Conservation (phyloP, 2,888 invertebrate genomes). For the Melinaea marsaeus region DNA sequence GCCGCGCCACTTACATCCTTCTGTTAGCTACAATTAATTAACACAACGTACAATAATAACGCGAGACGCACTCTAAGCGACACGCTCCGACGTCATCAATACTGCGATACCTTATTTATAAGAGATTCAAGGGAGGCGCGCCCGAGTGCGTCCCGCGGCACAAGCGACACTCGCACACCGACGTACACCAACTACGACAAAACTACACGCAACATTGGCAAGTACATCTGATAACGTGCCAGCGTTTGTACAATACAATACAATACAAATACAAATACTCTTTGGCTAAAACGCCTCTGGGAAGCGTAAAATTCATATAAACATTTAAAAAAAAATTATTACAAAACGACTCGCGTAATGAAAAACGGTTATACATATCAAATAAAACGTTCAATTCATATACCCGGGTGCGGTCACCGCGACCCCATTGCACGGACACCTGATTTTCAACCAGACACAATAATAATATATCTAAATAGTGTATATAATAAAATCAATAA, state of each 20-base stretch:
- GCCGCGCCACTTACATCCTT: constrained; percentile 33
- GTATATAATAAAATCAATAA: constrained; percentile 3
- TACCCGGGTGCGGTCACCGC: too few species aligned
- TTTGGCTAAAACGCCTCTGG: constrained; percentile 67
- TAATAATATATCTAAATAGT: not conserved
- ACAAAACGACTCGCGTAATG: constrained; percentile 27
- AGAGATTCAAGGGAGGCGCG: constrained; percentile 12
- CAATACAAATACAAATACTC: constrained; percentile 47
- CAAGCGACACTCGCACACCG: constrained; percentile 19
- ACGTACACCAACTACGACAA: constrained; percentile 18
- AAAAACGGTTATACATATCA: constrained; percentile 25
- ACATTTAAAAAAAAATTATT: constrained; percentile 32
- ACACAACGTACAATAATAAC: constrained; percentile 45
- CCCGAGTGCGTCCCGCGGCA: constrained; percentile 19
- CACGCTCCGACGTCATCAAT: constrained; percentile 1
- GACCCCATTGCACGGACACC: not conserved
- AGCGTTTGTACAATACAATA: constrained; percentile 55
- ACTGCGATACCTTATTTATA: constrained; percentile 1
- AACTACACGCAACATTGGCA: constrained; percentile 36
- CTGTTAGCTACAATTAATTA: constrained; percentile 60
- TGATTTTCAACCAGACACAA: not conserved
- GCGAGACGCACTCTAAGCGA: constrained; percentile 28
- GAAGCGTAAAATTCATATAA: constrained; percentile 53
- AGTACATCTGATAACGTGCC: constrained; percentile 55
- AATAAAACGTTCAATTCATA: constrained; percentile 23